Percentiles rank a stretch among this genome's conserved stretches.
phyloP scores from a whole-genome alignment of 37 sponge, comb jelly and placozoan genomes.

The Spongilla lacustris region DNA sequence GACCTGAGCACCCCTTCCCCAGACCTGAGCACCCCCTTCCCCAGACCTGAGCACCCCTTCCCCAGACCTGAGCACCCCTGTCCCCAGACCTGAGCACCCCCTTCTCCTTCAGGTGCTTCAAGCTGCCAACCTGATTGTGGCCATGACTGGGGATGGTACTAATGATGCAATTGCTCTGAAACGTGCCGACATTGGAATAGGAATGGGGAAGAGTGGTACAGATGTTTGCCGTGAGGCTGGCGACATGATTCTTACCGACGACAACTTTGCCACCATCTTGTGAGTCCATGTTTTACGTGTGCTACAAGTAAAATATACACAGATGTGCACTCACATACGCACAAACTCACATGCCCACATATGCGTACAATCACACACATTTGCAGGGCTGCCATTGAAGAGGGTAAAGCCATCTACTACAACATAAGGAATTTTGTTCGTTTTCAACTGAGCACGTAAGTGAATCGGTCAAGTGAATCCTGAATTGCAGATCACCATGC shows the following conservation, averaged over 20 bases:
- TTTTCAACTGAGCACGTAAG: conserved; percentile 99
- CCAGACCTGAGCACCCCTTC: too few species aligned
- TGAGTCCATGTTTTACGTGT: conserved; percentile 36
- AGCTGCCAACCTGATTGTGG: conserved; percentile 73
- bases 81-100: too few species aligned
- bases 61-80: too few species aligned
- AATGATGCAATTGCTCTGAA: conserved; percentile 99
- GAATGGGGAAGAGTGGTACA: conserved; percentile 97
- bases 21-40: too few species aligned
- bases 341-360: neutral
- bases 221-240: conserved; percentile 98
- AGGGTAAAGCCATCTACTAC: conserved; percentile 97
- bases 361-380: neutral
- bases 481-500: too few species aligned
- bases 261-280: conserved; percentile 94
- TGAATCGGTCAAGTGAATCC: too few species aligned
- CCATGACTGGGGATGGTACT: conserved; percentile 99
- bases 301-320: neutral
- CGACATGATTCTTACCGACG: conserved; percentile 96
- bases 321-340: too few species aligned
- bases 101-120: conserved; percentile 80
- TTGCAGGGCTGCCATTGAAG: conserved; percentile 88
- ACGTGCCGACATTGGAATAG: conserved; percentile 97
- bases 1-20: too few species aligned
- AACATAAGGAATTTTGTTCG: conserved; percentile 99